Evolutionary conservation across 1,140 invertebrate genomes (phyloP).

Genomic region (Leptinotarsa texana): DNA sequence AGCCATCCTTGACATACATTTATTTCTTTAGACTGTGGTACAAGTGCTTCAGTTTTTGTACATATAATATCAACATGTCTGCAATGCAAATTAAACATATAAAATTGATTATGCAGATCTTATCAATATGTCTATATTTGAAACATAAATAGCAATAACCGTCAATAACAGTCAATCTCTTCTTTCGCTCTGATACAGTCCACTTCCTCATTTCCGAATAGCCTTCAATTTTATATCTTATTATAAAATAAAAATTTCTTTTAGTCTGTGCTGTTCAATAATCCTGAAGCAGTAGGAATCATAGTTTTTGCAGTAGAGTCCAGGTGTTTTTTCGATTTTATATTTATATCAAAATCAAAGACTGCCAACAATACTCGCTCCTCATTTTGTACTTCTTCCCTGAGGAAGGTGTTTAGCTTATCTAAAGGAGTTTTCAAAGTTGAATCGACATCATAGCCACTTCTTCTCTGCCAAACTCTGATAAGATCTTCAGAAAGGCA

Average conservation of each 20-base stretch:
- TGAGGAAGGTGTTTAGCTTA: neutral
- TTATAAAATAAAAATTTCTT: no score
- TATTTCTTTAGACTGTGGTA: neutral
- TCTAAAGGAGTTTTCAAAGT: neutral
- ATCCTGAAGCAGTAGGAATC: neutral
- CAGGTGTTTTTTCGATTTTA: neutral
- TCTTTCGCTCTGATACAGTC: neutral
- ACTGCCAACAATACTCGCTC: no score
- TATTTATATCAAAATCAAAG: neutral
- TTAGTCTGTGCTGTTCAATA: neutral
- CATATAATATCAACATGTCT: neutral
- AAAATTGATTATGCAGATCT: neutral
- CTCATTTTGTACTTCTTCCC: no score
- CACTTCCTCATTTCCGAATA: no score
- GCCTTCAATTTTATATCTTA: no score
- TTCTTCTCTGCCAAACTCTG: neutral
- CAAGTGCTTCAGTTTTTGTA: neutral
- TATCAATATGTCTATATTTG: neutral
- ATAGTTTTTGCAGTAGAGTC: neutral
- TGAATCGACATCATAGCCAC: neutral
- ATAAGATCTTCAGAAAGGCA: neutral
- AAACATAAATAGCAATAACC: neutral
- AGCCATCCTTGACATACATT: neutral
- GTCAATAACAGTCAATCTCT: neutral
- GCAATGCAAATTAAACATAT: neutral